Conservation (phyloP, 1,140 invertebrate species). For the Marisa cornuarietis region DNA sequence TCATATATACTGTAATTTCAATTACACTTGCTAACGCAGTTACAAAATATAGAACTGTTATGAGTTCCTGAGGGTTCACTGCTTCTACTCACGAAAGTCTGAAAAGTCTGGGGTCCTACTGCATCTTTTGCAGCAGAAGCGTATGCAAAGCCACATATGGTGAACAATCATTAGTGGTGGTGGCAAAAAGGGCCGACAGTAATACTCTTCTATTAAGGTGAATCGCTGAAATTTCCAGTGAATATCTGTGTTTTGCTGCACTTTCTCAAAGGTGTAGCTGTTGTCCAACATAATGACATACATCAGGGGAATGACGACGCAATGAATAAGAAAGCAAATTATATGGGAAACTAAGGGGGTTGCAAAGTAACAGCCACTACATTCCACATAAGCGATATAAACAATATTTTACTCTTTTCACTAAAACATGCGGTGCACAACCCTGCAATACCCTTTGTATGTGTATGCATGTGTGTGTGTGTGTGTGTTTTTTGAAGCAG, state of each 20-base stretch:
- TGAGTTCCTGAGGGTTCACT: not conserved
- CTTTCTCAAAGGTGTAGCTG: slow-evolving; percentile 60
- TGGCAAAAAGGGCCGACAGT: slow-evolving; percentile 63
- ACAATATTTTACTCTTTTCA: too few species aligned
- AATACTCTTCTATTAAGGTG: slow-evolving; percentile 65
- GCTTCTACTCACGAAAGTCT: slow-evolving; percentile 35
- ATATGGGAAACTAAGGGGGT: not conserved
- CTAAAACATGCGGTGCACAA: too few species aligned
- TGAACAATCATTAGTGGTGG: slow-evolving; percentile 65
- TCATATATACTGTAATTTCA: too few species aligned
- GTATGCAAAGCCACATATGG: slow-evolving; percentile 49
- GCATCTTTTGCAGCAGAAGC: slow-evolving; percentile 29
- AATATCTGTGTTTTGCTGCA: slow-evolving; percentile 61
- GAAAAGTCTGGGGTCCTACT: slow-evolving; percentile 20
- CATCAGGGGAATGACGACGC: not conserved
- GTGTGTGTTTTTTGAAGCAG: too few species aligned
- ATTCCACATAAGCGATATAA: too few species aligned
- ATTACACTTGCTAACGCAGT: too few species aligned
- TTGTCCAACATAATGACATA: not conserved
- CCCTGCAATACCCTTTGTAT: too few species aligned
- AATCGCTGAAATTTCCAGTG: slow-evolving; percentile 68
- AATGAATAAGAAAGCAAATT: not conserved
- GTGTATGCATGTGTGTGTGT: too few species aligned
- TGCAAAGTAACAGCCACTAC: too few species aligned
- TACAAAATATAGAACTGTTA: too few species aligned